phyloP scores from a whole-genome alignment of 2,113 vertebrate genomes.

The Triplophysa dalaica region DNA sequence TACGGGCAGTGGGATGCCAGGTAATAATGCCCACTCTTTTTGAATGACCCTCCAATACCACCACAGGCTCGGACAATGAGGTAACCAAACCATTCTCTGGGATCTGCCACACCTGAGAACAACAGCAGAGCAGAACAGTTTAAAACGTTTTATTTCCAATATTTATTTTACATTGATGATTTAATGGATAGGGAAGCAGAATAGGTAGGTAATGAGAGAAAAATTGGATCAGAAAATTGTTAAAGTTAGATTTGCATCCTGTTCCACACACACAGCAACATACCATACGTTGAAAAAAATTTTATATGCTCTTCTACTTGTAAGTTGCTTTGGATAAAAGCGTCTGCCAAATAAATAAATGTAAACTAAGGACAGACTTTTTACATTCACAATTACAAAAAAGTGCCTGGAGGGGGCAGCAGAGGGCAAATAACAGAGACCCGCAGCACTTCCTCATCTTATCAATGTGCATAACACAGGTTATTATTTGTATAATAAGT shows the following conservation, averaged over 20 bases:
- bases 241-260: too few relatives aligned
- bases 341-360: too few relatives aligned
- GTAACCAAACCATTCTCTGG: slow-evolving; percentile 93
- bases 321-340: too few relatives aligned
- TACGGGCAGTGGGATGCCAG: slow-evolving; percentile 94
- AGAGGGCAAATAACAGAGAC: slow-evolving; percentile 35
- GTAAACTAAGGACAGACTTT: not conserved
- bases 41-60: slow-evolving; percentile 91
- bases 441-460: not conserved
- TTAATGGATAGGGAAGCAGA: not conserved
- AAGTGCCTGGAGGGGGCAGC: slow-evolving; percentile 62
- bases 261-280: too few relatives aligned
- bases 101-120: slow-evolving; percentile 91
- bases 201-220: too few relatives aligned
- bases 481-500: not conserved
- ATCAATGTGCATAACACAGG: not conserved
- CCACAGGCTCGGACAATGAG: slow-evolving; percentile 86
- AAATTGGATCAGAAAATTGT: not conserved
- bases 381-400: slow-evolving; percentile 43
- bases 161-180: not conserved
- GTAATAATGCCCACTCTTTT: slow-evolving; percentile 94
- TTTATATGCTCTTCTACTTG: too few relatives aligned
- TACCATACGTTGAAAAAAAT: too few relatives aligned
- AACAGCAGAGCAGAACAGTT: not conserved
- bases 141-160: not conserved